Conservation (phyloP, 1,140 invertebrate genomes). For the Drosophila nannoptera region DNA sequence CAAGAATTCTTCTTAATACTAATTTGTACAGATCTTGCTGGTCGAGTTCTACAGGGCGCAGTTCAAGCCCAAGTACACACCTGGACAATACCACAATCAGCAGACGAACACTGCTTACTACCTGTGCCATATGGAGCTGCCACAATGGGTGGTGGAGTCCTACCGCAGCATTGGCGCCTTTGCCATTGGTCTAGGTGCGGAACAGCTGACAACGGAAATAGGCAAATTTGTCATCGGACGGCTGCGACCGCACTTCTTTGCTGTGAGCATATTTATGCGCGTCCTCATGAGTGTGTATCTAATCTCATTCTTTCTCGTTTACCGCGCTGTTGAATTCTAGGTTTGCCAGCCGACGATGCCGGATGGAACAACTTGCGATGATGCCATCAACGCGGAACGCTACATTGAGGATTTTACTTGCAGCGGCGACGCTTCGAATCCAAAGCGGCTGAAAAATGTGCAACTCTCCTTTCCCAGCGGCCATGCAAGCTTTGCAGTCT, state of each 20-base stretch:
- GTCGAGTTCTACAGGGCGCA: conserved; percentile 69
- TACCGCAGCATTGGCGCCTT: conserved; percentile 89
- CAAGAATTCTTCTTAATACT: neutral
- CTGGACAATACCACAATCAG: conserved; percentile 30
- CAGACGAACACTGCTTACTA: conserved; percentile 48
- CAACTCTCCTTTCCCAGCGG: conserved; percentile 90
- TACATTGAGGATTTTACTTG: conserved; percentile 86
- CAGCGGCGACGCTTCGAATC: conserved; percentile 80
- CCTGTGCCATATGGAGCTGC: conserved; percentile 82
- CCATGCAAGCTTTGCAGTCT: conserved; percentile 89
- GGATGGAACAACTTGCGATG: conserved; percentile 80
- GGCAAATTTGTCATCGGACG: conserved; percentile 95
- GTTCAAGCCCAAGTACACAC: conserved; percentile 29
- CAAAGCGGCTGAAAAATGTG: conserved; percentile 84
- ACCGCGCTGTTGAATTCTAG: conserved; percentile 46
- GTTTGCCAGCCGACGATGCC: conserved; percentile 84
- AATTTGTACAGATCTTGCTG: conserved; percentile 50
- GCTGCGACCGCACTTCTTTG: conserved; percentile 93
- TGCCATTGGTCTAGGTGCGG: conserved; percentile 89
- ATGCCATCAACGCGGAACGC: conserved; percentile 81
- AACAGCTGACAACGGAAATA: conserved; percentile 91
- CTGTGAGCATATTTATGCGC: conserved; percentile 77
- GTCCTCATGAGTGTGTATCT: too few species aligned
- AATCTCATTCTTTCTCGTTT: neutral
- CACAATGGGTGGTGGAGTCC: conserved; percentile 84